These are phyloP conservation scores for Electrophaes corylata DNA, from an alignment of 2,888 invertebrate species.

Conservation along the genomic window DNA sequence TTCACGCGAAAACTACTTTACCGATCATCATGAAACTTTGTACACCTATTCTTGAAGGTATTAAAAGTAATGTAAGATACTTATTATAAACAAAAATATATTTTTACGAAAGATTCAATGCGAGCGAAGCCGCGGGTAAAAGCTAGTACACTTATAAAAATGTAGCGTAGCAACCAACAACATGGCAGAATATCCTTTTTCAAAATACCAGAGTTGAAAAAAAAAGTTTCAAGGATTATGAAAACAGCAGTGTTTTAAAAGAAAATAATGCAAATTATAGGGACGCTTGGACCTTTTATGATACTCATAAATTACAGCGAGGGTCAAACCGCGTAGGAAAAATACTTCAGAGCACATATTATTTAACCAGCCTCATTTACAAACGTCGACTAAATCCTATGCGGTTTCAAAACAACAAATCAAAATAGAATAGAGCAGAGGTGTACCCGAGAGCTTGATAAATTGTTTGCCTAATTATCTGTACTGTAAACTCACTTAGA, in stretches of 20 bases:
- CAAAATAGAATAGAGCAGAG: background rate
- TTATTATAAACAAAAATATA: no score
- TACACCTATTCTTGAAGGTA: no score
- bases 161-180: no score
- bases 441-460: no score
- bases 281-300: constrained; percentile 49
- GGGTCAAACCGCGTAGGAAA: constrained; percentile 26
- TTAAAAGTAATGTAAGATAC: no score
- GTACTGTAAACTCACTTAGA: no score
- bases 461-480: no score
- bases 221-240: constrained; percentile 32
- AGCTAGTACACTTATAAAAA: no score
- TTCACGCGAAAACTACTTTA: no score
- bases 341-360: constrained; percentile 4
- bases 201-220: constrained; percentile 3
- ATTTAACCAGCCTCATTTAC: constrained; percentile 2
- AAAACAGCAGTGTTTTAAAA: constrained; percentile 53
- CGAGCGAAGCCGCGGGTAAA: no score
- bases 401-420: background rate
- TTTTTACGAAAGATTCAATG: no score
- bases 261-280: constrained; percentile 60
- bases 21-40: no score
- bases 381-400: background rate
- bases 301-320: constrained; percentile 50
- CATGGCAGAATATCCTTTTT: background rate